phyloP scores from a whole-genome alignment of 2,888 invertebrate species.

The Megalurothrips usitatus region DNA sequence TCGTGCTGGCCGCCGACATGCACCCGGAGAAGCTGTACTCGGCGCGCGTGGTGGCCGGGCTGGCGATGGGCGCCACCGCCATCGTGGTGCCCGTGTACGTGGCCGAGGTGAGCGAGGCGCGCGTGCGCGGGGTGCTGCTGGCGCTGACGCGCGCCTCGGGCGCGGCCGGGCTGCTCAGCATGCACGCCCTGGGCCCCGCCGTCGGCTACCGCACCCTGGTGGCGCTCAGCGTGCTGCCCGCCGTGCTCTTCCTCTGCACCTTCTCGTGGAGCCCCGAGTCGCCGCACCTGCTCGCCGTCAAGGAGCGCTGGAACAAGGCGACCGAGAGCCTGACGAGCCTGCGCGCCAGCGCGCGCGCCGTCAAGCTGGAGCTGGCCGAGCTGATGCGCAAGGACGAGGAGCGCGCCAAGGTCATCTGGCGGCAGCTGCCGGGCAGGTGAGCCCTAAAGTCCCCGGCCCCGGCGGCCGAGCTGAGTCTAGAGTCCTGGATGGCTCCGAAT shows the following conservation, averaged over 20 bases:
- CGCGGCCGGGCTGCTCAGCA: neutral
- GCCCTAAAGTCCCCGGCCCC: neutral
- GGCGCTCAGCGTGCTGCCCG: conserved; percentile 4
- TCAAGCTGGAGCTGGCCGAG: conserved; percentile 8
- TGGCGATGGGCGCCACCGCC: neutral
- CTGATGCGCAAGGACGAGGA: conserved; percentile 15
- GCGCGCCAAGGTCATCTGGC: neutral
- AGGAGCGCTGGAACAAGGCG: conserved; percentile 9
- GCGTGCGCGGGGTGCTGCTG: neutral
- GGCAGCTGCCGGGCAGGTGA: conserved; percentile 4
- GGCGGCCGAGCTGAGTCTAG: neutral
- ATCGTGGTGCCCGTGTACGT: conserved; percentile 24
- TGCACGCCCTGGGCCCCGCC: neutral
- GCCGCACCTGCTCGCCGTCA: neutral
- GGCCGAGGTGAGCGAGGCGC: neutral
- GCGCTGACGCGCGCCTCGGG: neutral
- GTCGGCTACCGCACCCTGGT: conserved; percentile 11
- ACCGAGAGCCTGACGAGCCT: conserved; percentile 8
- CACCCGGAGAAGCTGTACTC: conserved; percentile 1
- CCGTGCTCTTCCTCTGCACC: conserved; percentile 14
- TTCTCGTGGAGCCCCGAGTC: conserved; percentile 21
- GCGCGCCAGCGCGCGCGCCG: conserved; percentile 3
- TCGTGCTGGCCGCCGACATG: conserved; percentile 21
- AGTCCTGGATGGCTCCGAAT: too few species aligned
- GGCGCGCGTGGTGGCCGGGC: conserved; percentile 21